Base-by-base conservation (phyloP, 2,888 invertebrate genomes). In the Melangyna quadrimaculata region DNA sequence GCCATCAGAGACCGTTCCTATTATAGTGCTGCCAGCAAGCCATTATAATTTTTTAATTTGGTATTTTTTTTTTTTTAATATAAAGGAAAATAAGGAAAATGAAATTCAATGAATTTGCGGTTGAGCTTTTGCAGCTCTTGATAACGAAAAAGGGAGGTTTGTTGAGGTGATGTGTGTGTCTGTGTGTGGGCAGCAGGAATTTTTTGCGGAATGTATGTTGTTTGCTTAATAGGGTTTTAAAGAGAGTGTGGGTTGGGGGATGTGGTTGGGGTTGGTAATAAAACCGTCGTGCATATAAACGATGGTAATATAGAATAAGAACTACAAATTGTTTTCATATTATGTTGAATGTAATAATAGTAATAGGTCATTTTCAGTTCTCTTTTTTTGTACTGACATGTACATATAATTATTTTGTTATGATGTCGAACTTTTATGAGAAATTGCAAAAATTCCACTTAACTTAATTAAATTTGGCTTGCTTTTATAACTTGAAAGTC, bases 21-120 rank as follows among this genome's bases (percentile, higher is more conserved):
- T 48, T 45, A 12, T 72, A 53, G 29, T 35, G 53, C 77, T 22
- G 55, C 67, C 65, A 73, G 69, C 65, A 70, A 65, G 83, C 75
- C 59, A 84, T 84, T 79, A 84, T 84, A 75, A 75, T 67, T 79
- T 83, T 84, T 84, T 79, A 75, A 84, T 80, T 77, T 51, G 71
- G 71, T 59, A 59, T 73, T 63, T 61, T 29, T 69, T 57, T 72
- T 65, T 59, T 73, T 12, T 40, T 55, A 55, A 37, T 59, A n/a
- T 57, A 37, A 27, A 45, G 51, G 35, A 32, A 43, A 51, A 69
- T 22, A 43, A 19, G 37, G 65, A 45, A 71, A 67, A 71, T 77
- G 67, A 72, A 80, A 84, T 80, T 84, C 84, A 80, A 77, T 75
- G 67, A 84, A 77, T 80, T 71, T 63, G 80, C 61, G 80, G 79